Conservation (phyloP, 2,797 vertebrate species). For the Mormyrops boulengeri region DNA sequence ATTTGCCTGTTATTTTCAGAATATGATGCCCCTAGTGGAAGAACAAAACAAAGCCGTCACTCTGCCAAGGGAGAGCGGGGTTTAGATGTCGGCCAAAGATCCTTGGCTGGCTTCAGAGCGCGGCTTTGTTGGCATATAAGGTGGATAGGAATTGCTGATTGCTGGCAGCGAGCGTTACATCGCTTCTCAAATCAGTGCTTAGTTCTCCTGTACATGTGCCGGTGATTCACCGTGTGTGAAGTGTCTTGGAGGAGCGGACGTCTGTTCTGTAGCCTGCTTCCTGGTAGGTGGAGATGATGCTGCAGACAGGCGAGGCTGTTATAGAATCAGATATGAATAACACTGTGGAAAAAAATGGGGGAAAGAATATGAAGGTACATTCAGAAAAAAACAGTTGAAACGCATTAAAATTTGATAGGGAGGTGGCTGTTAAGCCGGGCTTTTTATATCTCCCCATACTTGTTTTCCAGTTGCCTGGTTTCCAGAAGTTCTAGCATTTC, state of each 20-base stretch:
- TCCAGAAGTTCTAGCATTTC: background rate
- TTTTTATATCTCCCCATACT: background rate
- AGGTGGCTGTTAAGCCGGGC: background rate
- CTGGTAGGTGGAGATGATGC: background rate
- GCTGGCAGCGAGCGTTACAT: background rate
- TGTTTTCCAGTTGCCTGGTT: constrained; percentile 2
- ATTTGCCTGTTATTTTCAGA: background rate
- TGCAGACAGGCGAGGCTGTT: background rate
- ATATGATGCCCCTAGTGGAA: background rate
- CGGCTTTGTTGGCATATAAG: background rate
- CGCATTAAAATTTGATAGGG: background rate
- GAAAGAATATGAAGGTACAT: background rate
- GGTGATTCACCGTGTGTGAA: background rate
- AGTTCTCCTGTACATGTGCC: background rate
- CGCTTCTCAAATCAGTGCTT: constrained; percentile 1
- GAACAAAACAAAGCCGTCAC: background rate
- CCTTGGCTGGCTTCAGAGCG: background rate
- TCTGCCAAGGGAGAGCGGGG: background rate
- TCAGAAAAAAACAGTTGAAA: background rate
- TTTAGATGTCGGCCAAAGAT: background rate
- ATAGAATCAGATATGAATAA: background rate
- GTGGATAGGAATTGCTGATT: background rate
- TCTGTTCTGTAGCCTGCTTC: background rate
- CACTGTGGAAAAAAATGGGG: background rate
- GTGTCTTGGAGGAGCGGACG: background rate